Base-by-base conservation (phyloP, 2,797 vertebrate genomes). In the Melanogrammus aeglefinus region DNA sequence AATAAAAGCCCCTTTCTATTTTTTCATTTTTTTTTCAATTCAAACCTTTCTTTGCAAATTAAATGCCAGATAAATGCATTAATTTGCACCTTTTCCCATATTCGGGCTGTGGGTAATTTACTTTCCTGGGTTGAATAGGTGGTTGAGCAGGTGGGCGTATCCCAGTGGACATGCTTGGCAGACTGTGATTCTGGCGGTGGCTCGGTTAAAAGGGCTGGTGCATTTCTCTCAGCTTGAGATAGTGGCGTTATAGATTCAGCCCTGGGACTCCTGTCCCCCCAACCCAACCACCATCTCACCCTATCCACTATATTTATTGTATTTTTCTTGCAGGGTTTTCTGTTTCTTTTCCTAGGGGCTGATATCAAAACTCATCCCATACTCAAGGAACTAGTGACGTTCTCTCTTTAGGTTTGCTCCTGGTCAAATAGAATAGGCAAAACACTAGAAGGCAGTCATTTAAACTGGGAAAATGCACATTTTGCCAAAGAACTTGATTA, bases 201-300 rank as follows among this genome's bases (percentile, higher is more conserved):
- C 33, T 21, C 8, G 63, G 24, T 81, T 82, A 66, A 83, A 85
- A 86, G 63, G 7, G 79, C 82, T 51, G 77, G 70, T 29, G 41
- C 74, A 79, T 84, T 82, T 79, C 79, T 85, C 87, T 87, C 76
- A 83, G 85, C 81, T 87, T 83, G 79, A 89, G 88, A 88, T 80
- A 78, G 78, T 85, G 75, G 73, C 75, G 18, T 33, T 84, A 88
- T 88, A 27, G 84, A 91, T 87, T 87, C 51, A 79, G 27, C 78
- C 69, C 77, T 75, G 69, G 57, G 77, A 27, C 24, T 69, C 63
- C n/a, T 3, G n/a, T 27, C 63, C 9, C 63, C 63, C 63, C 63
- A n/a, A 69, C 63, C 63, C 24, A 3, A 12, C n/a, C 63, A 69
- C 63, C 63, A 27, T n/a, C 63, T 27, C 63, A 10, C 63, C 63